Evolutionary conservation across 2,797 vertebrate genomes (phyloP).

Genomic region (Borostomias antarcticus): DNA sequence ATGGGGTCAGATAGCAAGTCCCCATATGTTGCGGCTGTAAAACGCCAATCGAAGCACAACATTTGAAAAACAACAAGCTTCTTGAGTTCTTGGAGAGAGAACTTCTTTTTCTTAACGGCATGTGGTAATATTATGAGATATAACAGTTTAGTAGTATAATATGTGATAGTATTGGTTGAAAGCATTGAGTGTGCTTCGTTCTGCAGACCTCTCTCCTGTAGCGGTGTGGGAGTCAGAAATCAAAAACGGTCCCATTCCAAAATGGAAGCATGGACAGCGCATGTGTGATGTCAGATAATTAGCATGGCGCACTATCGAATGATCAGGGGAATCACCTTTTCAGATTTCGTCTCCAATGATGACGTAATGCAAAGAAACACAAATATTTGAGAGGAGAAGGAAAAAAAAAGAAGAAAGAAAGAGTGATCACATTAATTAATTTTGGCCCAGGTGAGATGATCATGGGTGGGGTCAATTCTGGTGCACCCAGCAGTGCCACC

Average conservation of each 20-base stretch:
- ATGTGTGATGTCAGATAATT: not conserved
- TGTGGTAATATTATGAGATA: too few relatives aligned
- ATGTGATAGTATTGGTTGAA: too few relatives aligned
- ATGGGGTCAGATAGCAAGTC: too few relatives aligned
- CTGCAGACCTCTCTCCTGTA: slow-evolving; percentile 26
- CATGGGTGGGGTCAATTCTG: not conserved
- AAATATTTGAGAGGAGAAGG: slow-evolving; percentile 41
- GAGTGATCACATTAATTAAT: slow-evolving; percentile 53
- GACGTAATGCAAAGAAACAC: slow-evolving; percentile 55
- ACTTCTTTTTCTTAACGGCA: too few relatives aligned
- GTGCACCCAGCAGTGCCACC: slow-evolving; percentile 25
- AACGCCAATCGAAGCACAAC: too few relatives aligned
- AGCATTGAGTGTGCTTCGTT: slow-evolving; percentile 19
- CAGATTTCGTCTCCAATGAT: slow-evolving; percentile 72
- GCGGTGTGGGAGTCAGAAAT: not conserved
- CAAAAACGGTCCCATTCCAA: slow-evolving; percentile 19
- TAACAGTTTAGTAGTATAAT: too few relatives aligned
- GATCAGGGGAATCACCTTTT: slow-evolving; percentile 73
- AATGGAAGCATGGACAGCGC: slow-evolving; percentile 22
- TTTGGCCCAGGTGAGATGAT: not conserved
- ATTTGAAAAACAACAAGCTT: too few relatives aligned
- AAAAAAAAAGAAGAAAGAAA: slow-evolving; percentile 50
- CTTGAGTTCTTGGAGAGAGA: too few relatives aligned
- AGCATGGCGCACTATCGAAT: slow-evolving; percentile 51
- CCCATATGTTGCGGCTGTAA: too few relatives aligned